A percentile compares a stretch with the other conserved stretches of the same genome.
Evolutionary conservation across 2,888 invertebrate species (phyloP).

Genomic region (Drosophila parthenogenetica): DNA sequence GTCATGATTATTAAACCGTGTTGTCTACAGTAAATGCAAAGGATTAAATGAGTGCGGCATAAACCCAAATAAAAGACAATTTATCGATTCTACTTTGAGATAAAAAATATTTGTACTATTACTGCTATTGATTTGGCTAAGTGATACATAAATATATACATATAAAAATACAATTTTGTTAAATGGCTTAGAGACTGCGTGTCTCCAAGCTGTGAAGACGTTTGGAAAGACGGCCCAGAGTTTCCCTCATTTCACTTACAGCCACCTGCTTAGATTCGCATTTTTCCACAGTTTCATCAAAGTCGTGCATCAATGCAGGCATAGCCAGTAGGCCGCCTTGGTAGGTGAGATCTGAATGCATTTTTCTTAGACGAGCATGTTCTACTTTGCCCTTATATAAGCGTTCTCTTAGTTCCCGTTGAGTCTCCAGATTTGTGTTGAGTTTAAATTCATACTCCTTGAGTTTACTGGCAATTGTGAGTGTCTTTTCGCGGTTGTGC

Average conservation of each 20-base stretch:
- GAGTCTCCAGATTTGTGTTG: constrained; percentile 5
- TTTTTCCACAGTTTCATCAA: constrained; percentile 68
- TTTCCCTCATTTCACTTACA: constrained; percentile 49
- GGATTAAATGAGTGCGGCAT: constrained; percentile 3
- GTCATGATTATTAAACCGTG: neutral
- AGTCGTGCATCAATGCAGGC: constrained; percentile 80
- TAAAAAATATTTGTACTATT: neutral
- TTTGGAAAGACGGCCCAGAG: constrained; percentile 12
- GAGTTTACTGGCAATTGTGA: constrained; percentile 54
- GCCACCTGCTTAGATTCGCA: constrained; percentile 29
- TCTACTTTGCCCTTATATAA: constrained; percentile 69
- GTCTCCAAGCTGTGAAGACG: constrained; percentile 35
- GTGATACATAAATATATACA: neutral
- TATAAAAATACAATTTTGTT: neutral
- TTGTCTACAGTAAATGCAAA: constrained; percentile 8
- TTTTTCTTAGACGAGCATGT: constrained; percentile 58
- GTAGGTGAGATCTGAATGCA: constrained; percentile 62
- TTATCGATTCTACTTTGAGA: neutral
- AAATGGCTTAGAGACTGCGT: constrained; percentile 19
- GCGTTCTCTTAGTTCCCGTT: constrained; percentile 49
- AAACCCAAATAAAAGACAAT: neutral
- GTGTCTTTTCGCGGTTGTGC: constrained; percentile 80
- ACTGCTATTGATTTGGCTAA: constrained; percentile 10
- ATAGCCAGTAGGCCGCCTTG: constrained; percentile 80
- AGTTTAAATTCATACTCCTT: constrained; percentile 8